Percentiles rank a stretch among this genome's conserved stretches.
phyloP scores from a whole-genome alignment of 2,888 invertebrate species.

The Sepioteuthis lessoniana region DNA sequence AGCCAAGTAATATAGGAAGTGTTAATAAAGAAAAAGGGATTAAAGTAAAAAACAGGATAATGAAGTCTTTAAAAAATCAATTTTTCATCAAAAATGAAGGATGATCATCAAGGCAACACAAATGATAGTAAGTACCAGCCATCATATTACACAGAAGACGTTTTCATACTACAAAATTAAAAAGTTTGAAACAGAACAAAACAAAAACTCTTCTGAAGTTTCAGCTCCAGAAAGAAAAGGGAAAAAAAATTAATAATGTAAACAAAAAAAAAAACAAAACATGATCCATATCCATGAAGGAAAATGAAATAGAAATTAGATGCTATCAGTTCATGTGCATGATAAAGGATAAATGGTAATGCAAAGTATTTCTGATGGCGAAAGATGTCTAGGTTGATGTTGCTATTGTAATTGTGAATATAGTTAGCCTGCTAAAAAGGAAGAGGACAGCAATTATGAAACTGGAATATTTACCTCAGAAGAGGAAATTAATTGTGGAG shows the following conservation, averaged over 20 bases:
- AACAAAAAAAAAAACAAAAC: background rate
- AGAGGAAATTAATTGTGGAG: background rate
- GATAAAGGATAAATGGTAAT: background rate
- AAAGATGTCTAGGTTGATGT: slow-evolving; percentile 6
- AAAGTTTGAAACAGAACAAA: too few relatives aligned
- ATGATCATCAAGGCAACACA: too few relatives aligned
- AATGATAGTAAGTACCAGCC: background rate
- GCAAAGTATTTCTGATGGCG: background rate
- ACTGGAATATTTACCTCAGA: background rate
- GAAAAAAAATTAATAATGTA: too few relatives aligned
- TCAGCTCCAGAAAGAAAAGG: background rate
- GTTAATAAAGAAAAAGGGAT: too few relatives aligned
- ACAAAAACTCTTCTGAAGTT: background rate
- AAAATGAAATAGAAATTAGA: background rate
- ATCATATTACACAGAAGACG: background rate
- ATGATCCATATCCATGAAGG: slow-evolving; percentile 16
- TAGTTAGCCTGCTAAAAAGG: background rate
- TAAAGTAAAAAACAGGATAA: too few relatives aligned
- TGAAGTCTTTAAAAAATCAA: too few relatives aligned
- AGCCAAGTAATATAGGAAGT: too few relatives aligned
- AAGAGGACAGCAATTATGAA: background rate
- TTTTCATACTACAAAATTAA: background rate
- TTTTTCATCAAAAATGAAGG: too few relatives aligned
- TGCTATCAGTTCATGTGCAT: background rate
- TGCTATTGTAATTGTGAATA: background rate